These are phyloP conservation scores for Aphidius colemani DNA, from an alignment of 2,888 invertebrate genomes.

Conservation along the genomic window DNA sequence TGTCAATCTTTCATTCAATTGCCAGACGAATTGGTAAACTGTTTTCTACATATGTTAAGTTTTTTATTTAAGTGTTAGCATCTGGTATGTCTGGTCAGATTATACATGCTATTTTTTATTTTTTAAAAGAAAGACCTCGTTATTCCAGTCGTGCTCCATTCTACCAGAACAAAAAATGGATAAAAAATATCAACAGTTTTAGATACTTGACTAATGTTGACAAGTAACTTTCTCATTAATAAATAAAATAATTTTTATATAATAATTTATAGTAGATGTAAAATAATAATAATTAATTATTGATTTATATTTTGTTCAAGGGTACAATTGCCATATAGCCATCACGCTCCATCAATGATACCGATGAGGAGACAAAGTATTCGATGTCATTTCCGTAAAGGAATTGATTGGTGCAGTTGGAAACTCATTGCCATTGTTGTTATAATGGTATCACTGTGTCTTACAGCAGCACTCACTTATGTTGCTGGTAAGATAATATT, in stretches of 20 bases:
- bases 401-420: conserved; percentile 86
- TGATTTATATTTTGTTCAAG: conserved; percentile 36
- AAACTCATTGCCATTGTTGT: conserved; percentile 89
- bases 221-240: too few relatives aligned
- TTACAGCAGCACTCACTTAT: conserved; percentile 83
- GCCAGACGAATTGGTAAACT: conserved; percentile 14
- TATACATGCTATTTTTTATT: conserved; percentile 18
- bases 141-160: too few relatives aligned
- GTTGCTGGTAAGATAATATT: conserved; percentile 73
- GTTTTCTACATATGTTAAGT: conserved; percentile 21
- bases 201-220: too few relatives aligned
- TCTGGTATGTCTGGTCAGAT: conserved; percentile 34
- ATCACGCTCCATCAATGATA: conserved; percentile 55
- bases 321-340: conserved; percentile 57
- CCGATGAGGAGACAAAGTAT: conserved; percentile 63
- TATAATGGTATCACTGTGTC: conserved; percentile 80
- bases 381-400: conserved; percentile 86
- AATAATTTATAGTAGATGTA: neutral
- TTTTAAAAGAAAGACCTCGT: too few relatives aligned
- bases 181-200: too few relatives aligned
- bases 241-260: too few relatives aligned
- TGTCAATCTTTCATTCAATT: conserved; percentile 25
- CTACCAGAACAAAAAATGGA: too few relatives aligned
- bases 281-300: conserved; percentile 8
- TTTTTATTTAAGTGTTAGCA: conserved; percentile 27